Conservation (phyloP, 2,113 vertebrate genomes). For the Aphyosemion australe region DNA sequence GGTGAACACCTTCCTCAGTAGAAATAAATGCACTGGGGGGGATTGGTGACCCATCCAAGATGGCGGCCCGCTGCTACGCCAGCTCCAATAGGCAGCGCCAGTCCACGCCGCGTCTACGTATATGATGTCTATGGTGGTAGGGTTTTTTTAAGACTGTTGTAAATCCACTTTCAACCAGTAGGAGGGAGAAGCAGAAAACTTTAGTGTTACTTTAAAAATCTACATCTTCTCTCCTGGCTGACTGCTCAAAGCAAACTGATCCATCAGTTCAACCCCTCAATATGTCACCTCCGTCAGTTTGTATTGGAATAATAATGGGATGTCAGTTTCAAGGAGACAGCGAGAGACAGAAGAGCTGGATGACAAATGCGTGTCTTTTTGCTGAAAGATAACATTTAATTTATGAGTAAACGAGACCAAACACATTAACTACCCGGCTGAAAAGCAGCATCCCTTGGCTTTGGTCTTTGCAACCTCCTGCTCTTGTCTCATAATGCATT, state of each 20-base stretch:
- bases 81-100: no score
- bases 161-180: no score
- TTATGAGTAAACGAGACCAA: conserved; percentile 47
- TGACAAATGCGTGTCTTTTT: conserved; percentile 54
- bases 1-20: no score
- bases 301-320: conserved; percentile 64
- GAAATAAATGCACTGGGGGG: no score
- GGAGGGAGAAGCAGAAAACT: no score
- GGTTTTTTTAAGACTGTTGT: no score
- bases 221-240: conserved; percentile 18
- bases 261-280: conserved; percentile 60
- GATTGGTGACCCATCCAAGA: no score
- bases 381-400: conserved; percentile 52
- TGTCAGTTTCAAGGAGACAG: conserved; percentile 65
- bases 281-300: conserved; percentile 66
- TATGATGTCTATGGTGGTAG: no score
- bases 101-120: no score
- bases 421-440: conserved; percentile 30
- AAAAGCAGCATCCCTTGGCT: conserved; percentile 12
- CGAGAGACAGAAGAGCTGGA: conserved; percentile 40
- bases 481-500: conserved; percentile 22
- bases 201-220: conserved; percentile 15
- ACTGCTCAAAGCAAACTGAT: conserved; percentile 45
- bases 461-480: conserved; percentile 27
- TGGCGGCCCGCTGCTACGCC: no score